phyloP scores from a whole-genome alignment of 2,888 invertebrate species.

The Ophonus ardosiacus region DNA sequence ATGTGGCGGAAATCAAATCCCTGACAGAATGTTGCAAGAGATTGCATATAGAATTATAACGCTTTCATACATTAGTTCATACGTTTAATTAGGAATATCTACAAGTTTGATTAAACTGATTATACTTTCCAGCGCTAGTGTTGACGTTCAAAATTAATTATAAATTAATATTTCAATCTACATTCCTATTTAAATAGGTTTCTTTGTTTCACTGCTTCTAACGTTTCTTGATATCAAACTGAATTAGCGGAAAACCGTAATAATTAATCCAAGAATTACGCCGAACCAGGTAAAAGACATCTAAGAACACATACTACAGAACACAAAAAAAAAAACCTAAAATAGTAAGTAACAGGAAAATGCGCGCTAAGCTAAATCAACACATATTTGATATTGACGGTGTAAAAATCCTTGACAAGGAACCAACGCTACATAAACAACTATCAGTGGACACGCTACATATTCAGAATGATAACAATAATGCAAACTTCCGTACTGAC shows the following conservation, averaged over 20 bases:
- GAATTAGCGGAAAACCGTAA: not conserved
- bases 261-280: no score
- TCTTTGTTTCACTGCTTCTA: not conserved
- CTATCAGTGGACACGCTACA: no score
- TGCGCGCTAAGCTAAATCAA: no score
- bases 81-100: conserved; percentile 19
- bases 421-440: no score
- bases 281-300: no score
- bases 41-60: conserved; percentile 1
- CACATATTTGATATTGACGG: no score
- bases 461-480: no score
- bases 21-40: not conserved
- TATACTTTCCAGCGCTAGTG: not conserved
- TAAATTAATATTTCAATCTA: not conserved
- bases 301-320: no score
- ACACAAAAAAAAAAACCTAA: no score
- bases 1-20: conserved; percentile 10
- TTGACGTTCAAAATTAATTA: not conserved
- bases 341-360: no score
- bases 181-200: not conserved
- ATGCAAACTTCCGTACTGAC: no score
- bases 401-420: no score
- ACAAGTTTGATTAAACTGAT: conserved; percentile 20
- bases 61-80: not conserved
- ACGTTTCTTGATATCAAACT: not conserved